Percentiles rank a stretch among this genome's conserved stretches.
These are phyloP conservation scores for Antechinus stuartii DNA, from an alignment of 2,113 vertebrate genomes.

Conservation along the genomic window DNA sequence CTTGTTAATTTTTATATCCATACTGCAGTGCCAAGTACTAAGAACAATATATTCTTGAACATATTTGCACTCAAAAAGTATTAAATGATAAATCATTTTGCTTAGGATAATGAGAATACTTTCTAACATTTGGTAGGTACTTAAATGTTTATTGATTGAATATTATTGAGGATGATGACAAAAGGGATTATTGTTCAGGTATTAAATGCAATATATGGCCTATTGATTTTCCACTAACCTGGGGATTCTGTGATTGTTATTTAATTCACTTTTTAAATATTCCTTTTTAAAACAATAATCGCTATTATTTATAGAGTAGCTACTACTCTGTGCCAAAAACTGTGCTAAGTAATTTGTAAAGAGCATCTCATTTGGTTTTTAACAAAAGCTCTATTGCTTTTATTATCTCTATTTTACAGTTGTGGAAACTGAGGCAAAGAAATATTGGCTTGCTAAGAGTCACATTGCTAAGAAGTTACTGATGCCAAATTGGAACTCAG, in stretches of 20 bases:
- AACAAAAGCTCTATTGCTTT: background rate
- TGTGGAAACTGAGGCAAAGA: background rate
- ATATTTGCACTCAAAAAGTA: background rate
- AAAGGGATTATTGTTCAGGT: background rate
- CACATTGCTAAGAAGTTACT: background rate
- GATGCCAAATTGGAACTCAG: background rate
- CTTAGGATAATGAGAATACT: too few relatives aligned
- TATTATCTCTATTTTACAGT: background rate
- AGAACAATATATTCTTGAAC: background rate
- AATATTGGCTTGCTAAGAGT: background rate
- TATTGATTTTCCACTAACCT: background rate
- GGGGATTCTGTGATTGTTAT: background rate
- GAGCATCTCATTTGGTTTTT: background rate
- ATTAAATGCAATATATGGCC: background rate
- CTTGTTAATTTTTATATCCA: background rate
- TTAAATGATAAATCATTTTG: background rate
- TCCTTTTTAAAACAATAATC: background rate
- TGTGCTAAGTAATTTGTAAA: background rate
- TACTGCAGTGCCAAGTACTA: background rate
- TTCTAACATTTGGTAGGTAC: background rate
- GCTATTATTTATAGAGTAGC: background rate
- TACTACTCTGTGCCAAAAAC: background rate
- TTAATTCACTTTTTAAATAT: background rate
- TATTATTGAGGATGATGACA: background rate
- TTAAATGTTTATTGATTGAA: background rate